Evolutionary conservation across 2,888 invertebrate genomes (phyloP), one percentile per base, ranked within the genome.

Genomic region (Rosalia funebris): DNA sequence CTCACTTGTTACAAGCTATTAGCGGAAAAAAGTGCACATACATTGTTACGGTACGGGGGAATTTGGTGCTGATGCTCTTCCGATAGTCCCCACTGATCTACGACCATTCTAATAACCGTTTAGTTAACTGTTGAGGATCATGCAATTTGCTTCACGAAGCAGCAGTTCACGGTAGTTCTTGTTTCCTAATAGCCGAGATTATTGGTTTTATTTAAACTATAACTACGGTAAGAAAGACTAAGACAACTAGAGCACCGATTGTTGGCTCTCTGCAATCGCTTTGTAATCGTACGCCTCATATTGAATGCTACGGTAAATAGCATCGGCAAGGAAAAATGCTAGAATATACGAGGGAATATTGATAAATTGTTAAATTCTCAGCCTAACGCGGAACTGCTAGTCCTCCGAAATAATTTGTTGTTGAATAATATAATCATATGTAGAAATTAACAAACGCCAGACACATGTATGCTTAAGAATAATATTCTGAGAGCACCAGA

Each of bases 1-100:
- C 69, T 75, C 75, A 74, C 74, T 75, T 68, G 71, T 75, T 74
- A 70, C 71, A 71, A 66, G 70, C 73, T 68, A 74, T 71, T 73
- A 69, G 70, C 63, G 68, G 64, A 73, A 72, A 72, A 71, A 73
- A 68, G 42, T 54, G 41, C 56, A 57, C 46, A 50, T 68, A 68
- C 67, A 69, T 71, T 71, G 69, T 70, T 66, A 58, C 60, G 63
- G 60, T 63, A 52, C 56, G 61, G 68, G 68, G 66, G 70, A 73
- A 73, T 71, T 68, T 63, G 69, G 70, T 64, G 60, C 63, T 63
- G 69, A 71, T 71, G 65, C 65, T 68, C 67, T 59, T 60, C 57
- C 44, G 63, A 62, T 68, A 62, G 54, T 48, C 65, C 71, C 68
- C 66, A 57, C 65, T 71, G 68, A 74, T 71, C 66, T 69, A 71